Base-by-base conservation (phyloP, 2,113 vertebrate species). In the Eleginops maclovinus region DNA sequence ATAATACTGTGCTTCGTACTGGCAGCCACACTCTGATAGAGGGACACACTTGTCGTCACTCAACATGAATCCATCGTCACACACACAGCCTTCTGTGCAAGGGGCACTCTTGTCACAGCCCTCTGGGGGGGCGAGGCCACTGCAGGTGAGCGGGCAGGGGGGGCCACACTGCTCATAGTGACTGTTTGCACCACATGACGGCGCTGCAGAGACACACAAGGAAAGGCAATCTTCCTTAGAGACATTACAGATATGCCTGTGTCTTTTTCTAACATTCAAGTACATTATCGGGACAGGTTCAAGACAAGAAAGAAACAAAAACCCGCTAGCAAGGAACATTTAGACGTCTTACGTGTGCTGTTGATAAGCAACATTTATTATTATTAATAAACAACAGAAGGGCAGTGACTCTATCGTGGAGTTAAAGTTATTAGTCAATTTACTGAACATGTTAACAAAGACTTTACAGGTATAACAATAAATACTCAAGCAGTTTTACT, bases 31-130 rank as follows among this genome's bases (percentile, higher is more conserved):
- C 26, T 84, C 76, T 15, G 76, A 26, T 0, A 79, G 9, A 31
- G 82, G 76, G 1, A 84, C 76, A 71, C 82, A 84, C 40, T 71
- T 59, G 60, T 79, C 76, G 21, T 79, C 6, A 31, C 82, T 84
- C 51, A 75, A 26, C 40, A 75, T 3, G 22, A 65, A 84, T 36
- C 65, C 71, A 4, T 79, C 60, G 2, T 84, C 71, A 31, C 82
- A 84, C 64, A 84, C 71, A 21, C 82, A 84, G 59, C 36, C 76
- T 40, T 84, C 82, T 16, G 4, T 40, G 21, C 82, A 79, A 26
- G 21, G 36, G 13, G 17, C 9, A 3, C 21, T 65, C 0, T 61
- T 47, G 3, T 79, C 76, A 19, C 82, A 84, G 53, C 51, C 71
- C 9, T 65, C 40, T 0, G 53, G 76, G 10, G 36, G 2, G 2